Evolutionary conservation across 2,113 vertebrate genomes (phyloP), one percentile per base, ranked within the genome.

Genomic region (Ameiurus melas): DNA sequence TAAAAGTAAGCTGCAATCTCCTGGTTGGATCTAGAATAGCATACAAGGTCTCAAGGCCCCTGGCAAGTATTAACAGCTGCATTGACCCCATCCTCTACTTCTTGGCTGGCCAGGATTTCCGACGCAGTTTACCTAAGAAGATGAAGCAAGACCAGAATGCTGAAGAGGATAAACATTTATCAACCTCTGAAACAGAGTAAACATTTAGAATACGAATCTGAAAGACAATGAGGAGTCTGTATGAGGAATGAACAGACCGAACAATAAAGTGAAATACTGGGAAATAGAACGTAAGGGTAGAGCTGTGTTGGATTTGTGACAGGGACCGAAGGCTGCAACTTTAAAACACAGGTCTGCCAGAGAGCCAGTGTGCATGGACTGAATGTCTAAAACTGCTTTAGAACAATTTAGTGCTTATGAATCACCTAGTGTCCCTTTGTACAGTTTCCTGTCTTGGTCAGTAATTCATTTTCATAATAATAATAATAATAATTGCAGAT

Each of bases 51-150:
- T 99, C 97, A 3, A 94, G 98, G 57, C 98, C 97, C 0, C 90
- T 99, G 0, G 98, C 97, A 82, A 98, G 98, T 1, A 96, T 96
- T 89, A 99, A 99, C 95, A 98, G 98, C 91, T 99, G 97, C 89
- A 64, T 99, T 53, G 98, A 99, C 91, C 98, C 98, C 0, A 96
- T 99, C 58, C 94, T 99, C 66, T 99, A 99, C 92, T 99, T 99
- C 93, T 91, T 99, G 89, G 97, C 96, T 0, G 98, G 98, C 36
- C 97, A 98, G 30, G 94, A 94, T 12, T 68, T 71, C 27, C 84
- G 84, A 22, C 43, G 12, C 4, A 73, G 5, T 36, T 9, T 85
- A 33, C 66, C 73, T 78, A 92, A 71, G 47, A 71, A 66, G 27
- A 20, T 7, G 1, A 85, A 85, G 51, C 17, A 73, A 36, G 19